These are phyloP conservation scores for Drosophila kanapiae DNA, from an alignment of 1,140 invertebrate species.

Conservation along the genomic window DNA sequence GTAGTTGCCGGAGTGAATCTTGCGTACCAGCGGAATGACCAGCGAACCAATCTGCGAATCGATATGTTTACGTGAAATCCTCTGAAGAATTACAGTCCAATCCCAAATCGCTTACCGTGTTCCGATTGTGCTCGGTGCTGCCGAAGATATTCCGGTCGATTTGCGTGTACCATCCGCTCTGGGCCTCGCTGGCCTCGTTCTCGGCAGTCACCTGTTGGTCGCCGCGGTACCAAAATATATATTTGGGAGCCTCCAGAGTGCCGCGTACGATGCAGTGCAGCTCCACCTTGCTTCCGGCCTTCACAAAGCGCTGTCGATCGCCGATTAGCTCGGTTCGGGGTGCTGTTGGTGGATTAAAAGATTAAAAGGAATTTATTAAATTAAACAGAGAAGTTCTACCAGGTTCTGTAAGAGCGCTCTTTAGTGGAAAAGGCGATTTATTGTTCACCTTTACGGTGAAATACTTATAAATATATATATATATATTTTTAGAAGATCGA, in stretches of 20 bases:
- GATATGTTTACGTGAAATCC: background rate
- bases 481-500: no score
- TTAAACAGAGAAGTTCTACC: no score
- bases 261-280: slow-evolving; percentile 87
- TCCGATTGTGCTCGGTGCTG: slow-evolving; percentile 69
- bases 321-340: slow-evolving; percentile 87
- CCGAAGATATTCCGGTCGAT: slow-evolving; percentile 76
- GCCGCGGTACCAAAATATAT: slow-evolving; percentile 89
- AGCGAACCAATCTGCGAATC: slow-evolving; percentile 84
- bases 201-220: slow-evolving; percentile 87
- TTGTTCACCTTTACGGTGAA: no score
- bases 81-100: background rate
- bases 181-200: slow-evolving; percentile 51
- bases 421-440: no score
- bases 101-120: slow-evolving; percentile 45
- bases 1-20: slow-evolving; percentile 77
- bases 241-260: slow-evolving; percentile 87
- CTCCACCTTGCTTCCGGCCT: slow-evolving; percentile 87
- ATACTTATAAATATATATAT: no score
- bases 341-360: slow-evolving; percentile 74
- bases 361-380: background rate
- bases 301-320: slow-evolving; percentile 87
- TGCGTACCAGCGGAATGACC: slow-evolving; percentile 88
- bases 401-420: no score
- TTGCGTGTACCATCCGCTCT: slow-evolving; percentile 71